Percentiles rank a stretch among this genome's conserved stretches.
Conservation (phyloP, 2,888 invertebrate species). For the Clostera curtula region DNA sequence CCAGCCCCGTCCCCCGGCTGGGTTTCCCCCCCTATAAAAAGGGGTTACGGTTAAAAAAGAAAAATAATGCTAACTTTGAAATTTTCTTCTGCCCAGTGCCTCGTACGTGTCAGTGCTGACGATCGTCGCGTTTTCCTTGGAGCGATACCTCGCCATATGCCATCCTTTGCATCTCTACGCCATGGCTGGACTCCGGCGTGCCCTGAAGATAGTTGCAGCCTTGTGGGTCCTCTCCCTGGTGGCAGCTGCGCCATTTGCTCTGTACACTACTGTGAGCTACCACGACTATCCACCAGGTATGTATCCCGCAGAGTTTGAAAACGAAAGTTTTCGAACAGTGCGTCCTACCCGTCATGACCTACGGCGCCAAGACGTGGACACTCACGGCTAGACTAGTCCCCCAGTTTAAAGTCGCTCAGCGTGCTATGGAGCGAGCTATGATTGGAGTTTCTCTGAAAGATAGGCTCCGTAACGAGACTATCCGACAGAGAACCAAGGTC, state of each 20-base stretch:
- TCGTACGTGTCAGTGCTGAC: conserved; percentile 94
- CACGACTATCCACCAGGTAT: conserved; percentile 81
- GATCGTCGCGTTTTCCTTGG: conserved; percentile 93
- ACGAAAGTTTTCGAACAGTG: too few relatives aligned
- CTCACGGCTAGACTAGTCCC: too few relatives aligned
- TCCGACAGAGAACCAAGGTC: too few relatives aligned
- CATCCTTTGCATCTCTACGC: conserved; percentile 89
- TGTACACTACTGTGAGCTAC: conserved; percentile 84
- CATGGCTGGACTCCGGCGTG: conserved; percentile 88
- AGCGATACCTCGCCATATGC: conserved; percentile 93
- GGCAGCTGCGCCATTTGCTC: conserved; percentile 85
- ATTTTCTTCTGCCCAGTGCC: conserved; percentile 72
- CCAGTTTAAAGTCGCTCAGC: too few relatives aligned
- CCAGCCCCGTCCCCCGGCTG: too few relatives aligned
- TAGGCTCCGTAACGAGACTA: too few relatives aligned
- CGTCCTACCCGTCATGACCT: too few relatives aligned
- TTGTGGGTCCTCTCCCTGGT: conserved; percentile 86
- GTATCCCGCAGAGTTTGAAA: too few relatives aligned
- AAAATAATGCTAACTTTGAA: background rate
- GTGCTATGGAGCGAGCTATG: too few relatives aligned
- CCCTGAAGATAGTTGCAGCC: conserved; percentile 83
- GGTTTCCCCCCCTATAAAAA: too few relatives aligned
- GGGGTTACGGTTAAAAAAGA: background rate
- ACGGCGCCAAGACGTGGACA: too few relatives aligned
- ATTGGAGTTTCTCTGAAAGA: too few relatives aligned